These are phyloP conservation scores for Drosophila varians DNA, from an alignment of 1,140 invertebrate species.

Conservation along the genomic window DNA sequence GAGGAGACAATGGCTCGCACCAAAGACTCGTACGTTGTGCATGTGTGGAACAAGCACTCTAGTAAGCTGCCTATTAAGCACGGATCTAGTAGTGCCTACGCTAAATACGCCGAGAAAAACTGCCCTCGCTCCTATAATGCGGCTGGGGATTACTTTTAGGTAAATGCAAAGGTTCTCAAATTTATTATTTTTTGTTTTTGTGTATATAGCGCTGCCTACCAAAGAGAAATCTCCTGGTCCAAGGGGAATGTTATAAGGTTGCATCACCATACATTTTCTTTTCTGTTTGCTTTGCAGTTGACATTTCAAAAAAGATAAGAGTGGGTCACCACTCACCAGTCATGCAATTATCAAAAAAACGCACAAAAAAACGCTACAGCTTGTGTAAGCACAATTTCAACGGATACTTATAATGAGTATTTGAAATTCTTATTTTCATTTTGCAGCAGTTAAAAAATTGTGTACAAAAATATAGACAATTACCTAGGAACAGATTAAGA, in stretches of 20 bases:
- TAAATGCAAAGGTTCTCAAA: not conserved
- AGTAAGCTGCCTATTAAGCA: conserved; percentile 83
- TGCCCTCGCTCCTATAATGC: conserved; percentile 86
- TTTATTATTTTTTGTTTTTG: not conserved
- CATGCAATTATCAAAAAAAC: not conserved
- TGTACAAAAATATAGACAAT: not conserved
- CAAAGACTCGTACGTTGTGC: conserved; percentile 86
- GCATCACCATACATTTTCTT: not conserved
- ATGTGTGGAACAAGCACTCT: conserved; percentile 90
- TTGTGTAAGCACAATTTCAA: no score
- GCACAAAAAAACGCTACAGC: not conserved
- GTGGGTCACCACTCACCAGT: not conserved
- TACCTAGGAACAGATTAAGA: no score
- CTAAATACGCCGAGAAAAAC: conserved; percentile 85
- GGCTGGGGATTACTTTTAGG: conserved; percentile 84
- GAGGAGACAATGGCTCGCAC: conserved; percentile 84
- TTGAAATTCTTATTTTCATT: not conserved
- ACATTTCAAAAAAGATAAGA: conserved; percentile 4
- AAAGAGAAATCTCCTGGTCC: conserved; percentile 17
- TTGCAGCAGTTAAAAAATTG: not conserved
- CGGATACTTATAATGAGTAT: no score
- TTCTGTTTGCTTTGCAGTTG: not conserved
- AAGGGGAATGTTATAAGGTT: not conserved
- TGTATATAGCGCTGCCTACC: conserved; percentile 14
- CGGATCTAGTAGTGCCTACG: conserved; percentile 85